Evolutionary conservation across 2,113 vertebrate genomes (phyloP).

Genomic region (Microcebus jonahi): DNA sequence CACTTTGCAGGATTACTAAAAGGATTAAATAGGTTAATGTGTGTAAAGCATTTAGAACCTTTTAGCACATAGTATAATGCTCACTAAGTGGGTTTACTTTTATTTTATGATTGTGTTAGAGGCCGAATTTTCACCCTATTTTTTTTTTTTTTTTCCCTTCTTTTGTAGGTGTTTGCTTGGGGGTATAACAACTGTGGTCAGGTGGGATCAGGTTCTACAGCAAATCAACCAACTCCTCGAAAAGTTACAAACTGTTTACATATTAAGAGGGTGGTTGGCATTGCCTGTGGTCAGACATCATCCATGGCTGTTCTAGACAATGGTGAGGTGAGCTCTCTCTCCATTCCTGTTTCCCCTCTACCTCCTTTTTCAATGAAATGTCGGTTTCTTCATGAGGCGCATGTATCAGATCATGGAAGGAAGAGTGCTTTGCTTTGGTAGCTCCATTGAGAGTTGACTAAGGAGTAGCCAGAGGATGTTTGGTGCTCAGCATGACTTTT

Average conservation of each 20-base stretch:
- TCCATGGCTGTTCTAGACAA: conserved; percentile 96
- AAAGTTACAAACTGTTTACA: conserved; percentile 93
- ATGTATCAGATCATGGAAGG: neutral
- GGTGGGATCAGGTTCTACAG: conserved; percentile 96
- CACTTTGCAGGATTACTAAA: neutral
- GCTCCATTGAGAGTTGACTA: neutral
- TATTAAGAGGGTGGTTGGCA: conserved; percentile 90
- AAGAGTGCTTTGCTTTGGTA: neutral
- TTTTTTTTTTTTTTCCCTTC: neutral
- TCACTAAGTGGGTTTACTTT: neutral
- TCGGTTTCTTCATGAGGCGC: neutral
- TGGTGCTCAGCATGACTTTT: neutral
- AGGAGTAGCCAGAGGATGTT: neutral
- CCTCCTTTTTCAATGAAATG: neutral
- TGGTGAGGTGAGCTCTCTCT: conserved; percentile 90
- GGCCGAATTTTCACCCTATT: neutral
- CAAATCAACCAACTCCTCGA: conserved; percentile 95
- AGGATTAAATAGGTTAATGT: neutral
- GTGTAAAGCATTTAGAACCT: neutral
- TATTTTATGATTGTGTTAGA: neutral
- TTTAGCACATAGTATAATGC: neutral
- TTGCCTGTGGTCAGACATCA: conserved; percentile 95
- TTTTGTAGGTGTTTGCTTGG: conserved; percentile 94
- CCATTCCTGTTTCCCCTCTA: rapidly evolving
- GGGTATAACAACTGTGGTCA: conserved; percentile 99